phyloP scores from a whole-genome alignment of 2,888 invertebrate genomes.

The Polia nebulosa region DNA sequence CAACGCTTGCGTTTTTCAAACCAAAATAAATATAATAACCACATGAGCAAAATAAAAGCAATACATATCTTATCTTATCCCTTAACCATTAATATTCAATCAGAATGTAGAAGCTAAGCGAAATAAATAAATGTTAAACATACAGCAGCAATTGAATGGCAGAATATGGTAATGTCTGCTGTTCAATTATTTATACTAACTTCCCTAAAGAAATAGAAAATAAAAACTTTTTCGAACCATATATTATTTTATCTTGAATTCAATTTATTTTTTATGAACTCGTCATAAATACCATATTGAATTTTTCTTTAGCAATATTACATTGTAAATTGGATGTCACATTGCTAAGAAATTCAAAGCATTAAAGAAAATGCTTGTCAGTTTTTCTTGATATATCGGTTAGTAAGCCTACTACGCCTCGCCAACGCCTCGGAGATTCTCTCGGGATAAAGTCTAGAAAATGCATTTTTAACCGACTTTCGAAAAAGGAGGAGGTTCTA shows the following conservation, averaged over 20 bases:
- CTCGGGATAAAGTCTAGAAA: not conserved
- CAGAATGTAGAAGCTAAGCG: not conserved
- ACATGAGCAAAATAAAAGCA: not conserved
- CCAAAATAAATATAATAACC: too few relatives aligned
- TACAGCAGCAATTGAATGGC: too few relatives aligned
- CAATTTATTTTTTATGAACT: constrained; percentile 2
- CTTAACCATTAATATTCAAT: not conserved
- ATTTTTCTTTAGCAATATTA: constrained; percentile 3
- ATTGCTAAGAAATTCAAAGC: not conserved
- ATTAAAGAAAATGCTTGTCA: constrained; percentile 10
- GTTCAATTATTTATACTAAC: constrained; percentile 23
- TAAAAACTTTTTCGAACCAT: not conserved
- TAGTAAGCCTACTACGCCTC: not conserved
- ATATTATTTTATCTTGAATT: not conserved
- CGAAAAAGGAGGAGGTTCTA: too few relatives aligned
- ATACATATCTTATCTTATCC: too few relatives aligned
- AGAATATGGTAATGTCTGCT: too few relatives aligned
- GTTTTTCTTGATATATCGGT: not conserved
- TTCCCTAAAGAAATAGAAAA: constrained; percentile 2
- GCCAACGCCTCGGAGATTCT: not conserved
- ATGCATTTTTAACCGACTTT: too few relatives aligned
- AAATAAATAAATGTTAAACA: constrained; percentile 13
- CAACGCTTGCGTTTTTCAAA: too few relatives aligned
- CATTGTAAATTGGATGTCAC: constrained; percentile 4
- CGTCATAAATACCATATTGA: not conserved